A percentile compares a stretch with the other conserved stretches of the same genome.
Evolutionary conservation across 2,113 vertebrate species (phyloP).

Genomic region (Mirounga angustirostris): DNA sequence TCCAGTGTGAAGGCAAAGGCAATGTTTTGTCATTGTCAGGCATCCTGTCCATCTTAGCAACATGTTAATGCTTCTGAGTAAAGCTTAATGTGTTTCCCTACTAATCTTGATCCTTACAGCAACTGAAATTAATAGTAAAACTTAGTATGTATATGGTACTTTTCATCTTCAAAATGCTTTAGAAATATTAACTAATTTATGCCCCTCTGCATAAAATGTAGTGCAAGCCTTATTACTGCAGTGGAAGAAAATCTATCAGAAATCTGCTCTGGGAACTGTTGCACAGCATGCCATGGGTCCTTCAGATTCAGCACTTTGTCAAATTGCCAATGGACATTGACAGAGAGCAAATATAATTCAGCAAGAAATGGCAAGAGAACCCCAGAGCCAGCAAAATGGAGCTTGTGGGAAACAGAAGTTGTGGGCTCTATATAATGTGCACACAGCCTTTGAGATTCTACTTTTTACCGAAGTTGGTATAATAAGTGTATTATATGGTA

Average conservation of each 20-base stretch:
- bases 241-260: slow-evolving; percentile 53
- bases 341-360: slow-evolving; percentile 60
- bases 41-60: background rate
- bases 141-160: background rate
- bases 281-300: background rate
- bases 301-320: slow-evolving; percentile 71
- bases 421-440: background rate
- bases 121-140: slow-evolving; percentile 61
- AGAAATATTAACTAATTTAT: slow-evolving; percentile 67
- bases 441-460: background rate
- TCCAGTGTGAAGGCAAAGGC: slow-evolving; percentile 60
- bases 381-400: background rate
- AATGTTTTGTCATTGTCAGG: slow-evolving; percentile 31
- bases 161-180: slow-evolving; percentile 60
- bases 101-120: slow-evolving; percentile 32
- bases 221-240: background rate
- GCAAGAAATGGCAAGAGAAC: slow-evolving; percentile 65
- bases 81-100: background rate
- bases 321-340: slow-evolving; percentile 56
- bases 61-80: background rate
- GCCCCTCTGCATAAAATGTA: slow-evolving; percentile 53
- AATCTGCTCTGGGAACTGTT: slow-evolving; percentile 10
- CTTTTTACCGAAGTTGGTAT: background rate
- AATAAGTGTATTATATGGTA: background rate
- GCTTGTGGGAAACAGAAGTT: background rate